Percentiles rank a stretch among this genome's conserved stretches.
Evolutionary conservation across 2,888 invertebrate genomes (phyloP).

Genomic region (Plebejus anna): DNA sequence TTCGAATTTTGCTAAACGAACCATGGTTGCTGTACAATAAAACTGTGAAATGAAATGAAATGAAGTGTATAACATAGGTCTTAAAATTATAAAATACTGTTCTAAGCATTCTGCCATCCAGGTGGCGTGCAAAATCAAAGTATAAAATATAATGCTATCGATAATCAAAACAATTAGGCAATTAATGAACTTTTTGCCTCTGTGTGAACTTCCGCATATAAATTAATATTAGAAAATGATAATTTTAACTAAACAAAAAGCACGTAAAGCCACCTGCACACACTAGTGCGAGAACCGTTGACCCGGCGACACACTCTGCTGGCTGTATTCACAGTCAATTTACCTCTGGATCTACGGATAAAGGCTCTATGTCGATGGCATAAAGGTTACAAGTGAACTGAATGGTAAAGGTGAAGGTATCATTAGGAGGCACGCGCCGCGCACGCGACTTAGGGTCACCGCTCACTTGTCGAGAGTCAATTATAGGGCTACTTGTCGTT

Average conservation of each 20-base stretch:
- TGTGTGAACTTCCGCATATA: not conserved
- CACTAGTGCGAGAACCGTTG: constrained; percentile 55
- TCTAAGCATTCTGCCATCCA: too few relatives aligned
- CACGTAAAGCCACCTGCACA: not conserved
- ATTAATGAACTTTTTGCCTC: too few relatives aligned
- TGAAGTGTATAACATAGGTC: too few relatives aligned
- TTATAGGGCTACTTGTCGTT: not conserved
- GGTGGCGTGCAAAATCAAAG: too few relatives aligned
- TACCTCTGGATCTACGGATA: not conserved
- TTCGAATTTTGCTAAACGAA: too few relatives aligned
- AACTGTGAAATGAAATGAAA: too few relatives aligned
- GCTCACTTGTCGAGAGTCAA: constrained; percentile 34
- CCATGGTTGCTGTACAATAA: too few relatives aligned
- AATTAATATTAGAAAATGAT: not conserved
- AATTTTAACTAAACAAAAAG: not conserved
- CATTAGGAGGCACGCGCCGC: constrained; percentile 71
- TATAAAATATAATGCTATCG: too few relatives aligned
- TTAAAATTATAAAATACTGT: too few relatives aligned
- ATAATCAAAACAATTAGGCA: too few relatives aligned
- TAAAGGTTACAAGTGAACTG: constrained; percentile 38
- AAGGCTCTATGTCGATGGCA: not conserved
- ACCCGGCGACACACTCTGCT: constrained; percentile 69
- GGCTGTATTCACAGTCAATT: constrained; percentile 41
- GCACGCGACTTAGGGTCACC: constrained; percentile 58
- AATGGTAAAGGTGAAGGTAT: constrained; percentile 70